phyloP scores from a whole-genome alignment of 2,113 vertebrate genomes.

The Pungitius pungitius region DNA sequence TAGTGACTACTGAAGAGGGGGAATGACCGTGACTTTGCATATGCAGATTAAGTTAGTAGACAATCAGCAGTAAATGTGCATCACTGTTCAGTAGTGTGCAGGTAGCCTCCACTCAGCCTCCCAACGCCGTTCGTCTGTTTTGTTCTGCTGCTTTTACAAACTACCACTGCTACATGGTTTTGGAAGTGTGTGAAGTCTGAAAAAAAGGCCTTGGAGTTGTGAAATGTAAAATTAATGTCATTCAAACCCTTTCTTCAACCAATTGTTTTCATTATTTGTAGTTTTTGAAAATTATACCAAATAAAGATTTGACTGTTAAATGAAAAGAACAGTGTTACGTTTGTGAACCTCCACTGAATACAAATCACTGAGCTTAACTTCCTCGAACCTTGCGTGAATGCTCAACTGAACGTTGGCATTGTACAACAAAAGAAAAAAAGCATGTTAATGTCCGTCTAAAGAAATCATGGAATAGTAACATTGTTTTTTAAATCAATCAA shows the following conservation, averaged over 20 bases:
- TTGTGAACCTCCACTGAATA: background rate
- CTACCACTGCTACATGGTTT: slow-evolving; percentile 31
- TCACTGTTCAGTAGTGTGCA: background rate
- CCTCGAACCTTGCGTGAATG: background rate
- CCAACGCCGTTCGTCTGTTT: background rate
- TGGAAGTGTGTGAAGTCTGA: slow-evolving; percentile 28
- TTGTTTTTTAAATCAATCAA: too few species aligned
- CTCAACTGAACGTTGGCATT: background rate
- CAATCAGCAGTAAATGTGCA: slow-evolving; percentile 27
- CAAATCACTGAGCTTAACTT: background rate
- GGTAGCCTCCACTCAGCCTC: background rate
- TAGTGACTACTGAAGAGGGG: slow-evolving; percentile 51
- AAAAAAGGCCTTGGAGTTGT: slow-evolving; percentile 37
- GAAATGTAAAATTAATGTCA: slow-evolving; percentile 41
- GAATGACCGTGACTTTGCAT: slow-evolving; percentile 39
- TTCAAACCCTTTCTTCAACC: slow-evolving; percentile 45
- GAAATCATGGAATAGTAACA: background rate
- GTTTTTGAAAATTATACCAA: slow-evolving; percentile 57
- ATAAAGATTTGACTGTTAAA: slow-evolving; percentile 61
- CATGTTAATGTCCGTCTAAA: background rate
- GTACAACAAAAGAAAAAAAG: background rate
- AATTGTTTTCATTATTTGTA: slow-evolving; percentile 39
- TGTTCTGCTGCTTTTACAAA: slow-evolving; percentile 38
- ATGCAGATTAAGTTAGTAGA: slow-evolving; percentile 43
- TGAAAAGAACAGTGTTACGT: slow-evolving; percentile 1